phyloP scores from a whole-genome alignment of 2,113 vertebrate species.

The Megalops atlanticus region DNA sequence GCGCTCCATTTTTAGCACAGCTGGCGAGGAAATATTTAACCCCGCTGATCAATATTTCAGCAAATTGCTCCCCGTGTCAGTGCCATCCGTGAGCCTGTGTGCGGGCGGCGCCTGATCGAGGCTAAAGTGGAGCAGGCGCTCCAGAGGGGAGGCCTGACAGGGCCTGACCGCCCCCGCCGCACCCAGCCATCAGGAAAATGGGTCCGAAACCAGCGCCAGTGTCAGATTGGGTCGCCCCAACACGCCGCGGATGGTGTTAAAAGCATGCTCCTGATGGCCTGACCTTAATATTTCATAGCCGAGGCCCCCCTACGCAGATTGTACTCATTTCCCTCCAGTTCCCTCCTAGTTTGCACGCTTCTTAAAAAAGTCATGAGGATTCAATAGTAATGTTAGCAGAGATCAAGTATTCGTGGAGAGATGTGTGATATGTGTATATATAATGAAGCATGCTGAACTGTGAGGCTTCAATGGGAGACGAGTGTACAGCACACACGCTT shows the following conservation, averaged over 20 bases:
- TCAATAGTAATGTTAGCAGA: constrained; percentile 72
- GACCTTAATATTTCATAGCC: constrained; percentile 50
- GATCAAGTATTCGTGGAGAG: constrained; percentile 68
- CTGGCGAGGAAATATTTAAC: constrained; percentile 67
- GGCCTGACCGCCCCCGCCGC: constrained; percentile 1
- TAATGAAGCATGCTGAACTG: not conserved
- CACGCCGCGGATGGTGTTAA: constrained; percentile 75
- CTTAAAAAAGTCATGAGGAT: constrained; percentile 68
- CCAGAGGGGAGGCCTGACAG: constrained; percentile 4
- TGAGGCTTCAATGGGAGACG: constrained; percentile 42
- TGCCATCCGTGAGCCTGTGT: constrained; percentile 53
- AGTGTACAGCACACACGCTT: constrained; percentile 7
- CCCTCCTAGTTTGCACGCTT: not conserved
- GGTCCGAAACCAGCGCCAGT: constrained; percentile 44
- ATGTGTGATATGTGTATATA: not conserved
- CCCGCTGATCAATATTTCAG: constrained; percentile 75
- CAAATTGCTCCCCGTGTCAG: constrained; percentile 64
- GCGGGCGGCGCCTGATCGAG: constrained; percentile 41
- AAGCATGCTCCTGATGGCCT: constrained; percentile 65
- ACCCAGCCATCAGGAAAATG: constrained; percentile 61
- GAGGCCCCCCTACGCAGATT: constrained; percentile 46
- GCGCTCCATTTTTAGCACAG: constrained; percentile 55
- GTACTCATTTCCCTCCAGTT: constrained; percentile 54
- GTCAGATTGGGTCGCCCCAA: constrained; percentile 46
- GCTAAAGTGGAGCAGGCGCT: constrained; percentile 47